Conservation (phyloP, 2,888 invertebrate species). For the Drosophila emarginata region DNA sequence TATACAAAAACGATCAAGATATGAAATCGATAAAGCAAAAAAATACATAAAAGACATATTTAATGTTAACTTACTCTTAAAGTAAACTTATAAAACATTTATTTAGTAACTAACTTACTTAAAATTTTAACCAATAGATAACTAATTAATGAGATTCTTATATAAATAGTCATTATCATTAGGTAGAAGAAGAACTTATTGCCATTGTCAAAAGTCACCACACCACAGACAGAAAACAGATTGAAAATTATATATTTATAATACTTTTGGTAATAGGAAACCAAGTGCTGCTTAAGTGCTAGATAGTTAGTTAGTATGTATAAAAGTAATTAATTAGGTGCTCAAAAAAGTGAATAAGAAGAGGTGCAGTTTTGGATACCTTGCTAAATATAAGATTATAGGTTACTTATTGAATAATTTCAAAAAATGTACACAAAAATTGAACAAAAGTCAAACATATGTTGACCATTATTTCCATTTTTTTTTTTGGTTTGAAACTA, state of each 20-base stretch:
- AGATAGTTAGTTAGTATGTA: conserved; percentile 33
- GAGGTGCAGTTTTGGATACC: conserved; percentile 65
- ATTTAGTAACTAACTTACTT: conserved; percentile 60
- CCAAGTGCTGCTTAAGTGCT: conserved; percentile 66
- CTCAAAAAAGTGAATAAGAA: conserved; percentile 56
- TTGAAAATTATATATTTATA: conserved; percentile 23
- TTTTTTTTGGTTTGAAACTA: conserved; percentile 12
- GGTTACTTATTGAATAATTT: conserved; percentile 53
- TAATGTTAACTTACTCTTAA: conserved; percentile 39
- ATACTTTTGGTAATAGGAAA: conserved; percentile 30
- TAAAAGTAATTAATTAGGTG: conserved; percentile 58
- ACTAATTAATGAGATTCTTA: conserved; percentile 55
- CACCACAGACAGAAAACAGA: conserved; percentile 75
- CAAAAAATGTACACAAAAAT: conserved; percentile 53
- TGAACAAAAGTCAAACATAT: conserved; percentile 44
- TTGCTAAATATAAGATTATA: conserved; percentile 54
- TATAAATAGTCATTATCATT: conserved; percentile 41
- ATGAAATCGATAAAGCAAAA: neutral
- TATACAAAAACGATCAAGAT: conserved; percentile 23
- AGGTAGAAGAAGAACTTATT: conserved; percentile 64
- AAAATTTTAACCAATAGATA: conserved; percentile 26
- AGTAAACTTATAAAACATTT: neutral
- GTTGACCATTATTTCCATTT: neutral
- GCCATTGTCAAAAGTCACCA: conserved; percentile 73
- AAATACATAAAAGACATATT: conserved; percentile 26